A percentile compares a stretch with the other conserved stretches of the same genome.
Evolutionary conservation across 1,140 invertebrate species (phyloP).

Genomic region (Ceratina japonica): DNA sequence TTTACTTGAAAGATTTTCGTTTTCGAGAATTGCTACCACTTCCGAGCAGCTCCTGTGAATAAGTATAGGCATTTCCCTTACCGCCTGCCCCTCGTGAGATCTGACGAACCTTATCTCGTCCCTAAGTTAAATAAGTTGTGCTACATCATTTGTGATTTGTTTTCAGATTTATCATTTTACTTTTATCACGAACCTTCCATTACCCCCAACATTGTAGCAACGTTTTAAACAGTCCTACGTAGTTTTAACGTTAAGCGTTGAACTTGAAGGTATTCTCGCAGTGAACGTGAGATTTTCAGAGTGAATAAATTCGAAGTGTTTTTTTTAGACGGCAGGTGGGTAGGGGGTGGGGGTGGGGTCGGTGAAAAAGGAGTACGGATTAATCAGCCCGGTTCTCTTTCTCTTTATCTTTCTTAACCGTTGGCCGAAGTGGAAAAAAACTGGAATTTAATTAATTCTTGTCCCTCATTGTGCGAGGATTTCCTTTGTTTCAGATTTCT

Average conservation of each 20-base stretch:
- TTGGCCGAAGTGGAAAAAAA: background rate
- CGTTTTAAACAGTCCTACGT: background rate
- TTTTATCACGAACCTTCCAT: no score
- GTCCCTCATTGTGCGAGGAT: background rate
- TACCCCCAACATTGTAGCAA: background rate
- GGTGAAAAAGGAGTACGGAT: slow-evolving; percentile 27
- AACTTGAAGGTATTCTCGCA: background rate
- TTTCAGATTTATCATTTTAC: no score
- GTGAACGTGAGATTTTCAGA: background rate
- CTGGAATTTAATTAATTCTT: slow-evolving; percentile 1
- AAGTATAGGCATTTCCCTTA: no score
- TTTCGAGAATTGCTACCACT: no score
- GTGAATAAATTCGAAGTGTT: slow-evolving; percentile 38
- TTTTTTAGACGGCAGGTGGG: background rate
- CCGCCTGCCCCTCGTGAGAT: no score
- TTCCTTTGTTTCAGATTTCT: background rate
- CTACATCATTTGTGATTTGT: no score
- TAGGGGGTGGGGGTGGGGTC: background rate
- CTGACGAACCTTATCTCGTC: no score
- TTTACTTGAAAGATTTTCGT: no score
- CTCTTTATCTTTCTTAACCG: background rate
- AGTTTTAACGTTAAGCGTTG: background rate
- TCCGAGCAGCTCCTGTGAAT: no score
- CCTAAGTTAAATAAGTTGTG: no score
- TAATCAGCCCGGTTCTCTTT: slow-evolving; percentile 29